Base-by-base conservation (phyloP, 2,113 vertebrate genomes). In the Lates calcarifer region DNA sequence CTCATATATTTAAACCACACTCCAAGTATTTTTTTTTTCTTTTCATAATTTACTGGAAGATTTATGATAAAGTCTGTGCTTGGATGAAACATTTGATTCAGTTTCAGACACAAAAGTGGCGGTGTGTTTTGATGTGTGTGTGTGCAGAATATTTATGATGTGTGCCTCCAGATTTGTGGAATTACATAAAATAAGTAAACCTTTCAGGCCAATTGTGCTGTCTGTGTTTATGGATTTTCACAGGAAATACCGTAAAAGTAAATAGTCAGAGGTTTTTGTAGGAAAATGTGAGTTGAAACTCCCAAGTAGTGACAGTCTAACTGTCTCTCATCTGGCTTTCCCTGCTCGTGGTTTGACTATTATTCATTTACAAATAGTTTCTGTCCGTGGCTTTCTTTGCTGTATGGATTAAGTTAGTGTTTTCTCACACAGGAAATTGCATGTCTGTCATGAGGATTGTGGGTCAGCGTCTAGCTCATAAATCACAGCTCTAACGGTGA, bases 381-480 rank as follows among this genome's bases (percentile, higher is more conserved):
- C 81, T 84, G 77, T 79, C 65, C 31, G 6, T 75, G 33, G 41
- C 53, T 76, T 56, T 2, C 47, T 33, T 26, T 53, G 43, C 67
- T 68, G 71, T 43, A 74, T 87, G 89, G 89, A 90, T 92, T 82
- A 86, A 91, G 70, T 90, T 78, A 79, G 85, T 74, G 86, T 79
- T 90, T 90, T 90, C 81, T 91, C 85, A 79, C 92, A 90, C 93
- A 94, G 93, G 92, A 94, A 93, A 93, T 94, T 93, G 87, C 84
- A 61, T 49, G 90, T 91, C 87, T 90, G 90, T 93, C 75, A 83
- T 76, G 86, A 80, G 87, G 83, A 84, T 83, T 87, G 88, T 71
- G 91, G 82, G 89, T 88, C 91, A 62, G 70, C 24, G 39, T 84
- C 72, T 70, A 22, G 72, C 85, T 84, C 83, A 65, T 92, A 92